phyloP scores from a whole-genome alignment of 2,797 vertebrate genomes.

The Chanos chanos region DNA sequence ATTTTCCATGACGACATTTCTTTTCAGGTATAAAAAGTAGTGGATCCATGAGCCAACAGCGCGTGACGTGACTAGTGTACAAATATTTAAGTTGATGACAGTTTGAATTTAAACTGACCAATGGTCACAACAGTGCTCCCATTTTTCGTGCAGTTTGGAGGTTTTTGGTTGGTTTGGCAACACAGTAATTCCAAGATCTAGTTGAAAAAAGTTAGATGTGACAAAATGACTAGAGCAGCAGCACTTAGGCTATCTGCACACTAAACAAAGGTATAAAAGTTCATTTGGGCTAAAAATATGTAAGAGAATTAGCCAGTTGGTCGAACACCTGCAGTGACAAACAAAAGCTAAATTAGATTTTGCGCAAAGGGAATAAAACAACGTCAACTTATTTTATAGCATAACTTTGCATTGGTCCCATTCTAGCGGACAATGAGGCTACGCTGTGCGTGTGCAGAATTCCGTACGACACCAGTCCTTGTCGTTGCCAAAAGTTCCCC shows the following conservation, averaged over 20 bases:
- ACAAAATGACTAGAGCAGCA: background rate
- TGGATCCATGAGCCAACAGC: constrained; percentile 56
- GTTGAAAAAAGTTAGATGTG: background rate
- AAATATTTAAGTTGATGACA: constrained; percentile 57
- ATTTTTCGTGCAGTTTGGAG: background rate
- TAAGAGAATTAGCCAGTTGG: background rate
- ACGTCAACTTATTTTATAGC: constrained; percentile 63
- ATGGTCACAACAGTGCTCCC: constrained; percentile 1
- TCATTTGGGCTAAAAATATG: background rate
- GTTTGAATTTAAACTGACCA: constrained; percentile 50
- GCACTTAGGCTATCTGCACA: too few relatives aligned
- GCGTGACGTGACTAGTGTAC: constrained; percentile 72
- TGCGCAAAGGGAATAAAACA: too few relatives aligned
- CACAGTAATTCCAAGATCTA: background rate
- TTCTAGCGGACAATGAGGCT: constrained; percentile 61
- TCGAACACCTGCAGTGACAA: background rate
- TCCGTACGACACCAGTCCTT: constrained; percentile 46
- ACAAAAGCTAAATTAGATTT: background rate
- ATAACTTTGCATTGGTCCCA: constrained; percentile 45
- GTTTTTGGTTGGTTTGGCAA: background rate
- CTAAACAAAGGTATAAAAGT: background rate
- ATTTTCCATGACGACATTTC: constrained; percentile 79
- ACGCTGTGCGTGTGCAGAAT: constrained; percentile 75
- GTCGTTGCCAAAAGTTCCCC: constrained; percentile 69
- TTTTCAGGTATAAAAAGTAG: constrained; percentile 63